Conservation (phyloP, 2,888 invertebrate species). For the Arrhopalites spinosus region DNA sequence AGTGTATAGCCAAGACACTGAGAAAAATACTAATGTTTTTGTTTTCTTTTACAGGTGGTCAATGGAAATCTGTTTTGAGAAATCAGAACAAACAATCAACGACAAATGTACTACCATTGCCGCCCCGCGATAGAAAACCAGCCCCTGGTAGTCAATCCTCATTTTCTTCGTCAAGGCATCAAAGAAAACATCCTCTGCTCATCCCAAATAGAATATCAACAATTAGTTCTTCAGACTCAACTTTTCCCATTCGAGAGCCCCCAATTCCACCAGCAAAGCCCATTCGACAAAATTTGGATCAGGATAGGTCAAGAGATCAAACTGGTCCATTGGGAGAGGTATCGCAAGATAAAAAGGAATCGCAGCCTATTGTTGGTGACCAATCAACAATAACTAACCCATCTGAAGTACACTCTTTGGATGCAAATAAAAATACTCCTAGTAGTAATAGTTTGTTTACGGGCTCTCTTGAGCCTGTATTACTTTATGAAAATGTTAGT, state of each 20-base stretch:
- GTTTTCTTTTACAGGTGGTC: too few relatives aligned
- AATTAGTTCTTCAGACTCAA: conserved; percentile 17
- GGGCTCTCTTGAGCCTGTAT: conserved; percentile 7
- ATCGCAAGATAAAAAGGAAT: neutral
- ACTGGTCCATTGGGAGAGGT: neutral
- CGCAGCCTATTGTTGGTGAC: too few relatives aligned
- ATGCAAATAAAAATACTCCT: neutral
- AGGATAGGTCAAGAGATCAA: neutral
- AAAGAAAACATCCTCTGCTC: conserved; percentile 79
- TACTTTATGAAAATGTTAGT: conserved; percentile 32
- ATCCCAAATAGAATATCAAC: conserved; percentile 65
- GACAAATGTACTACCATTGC: conserved; percentile 65
- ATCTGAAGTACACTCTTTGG: neutral
- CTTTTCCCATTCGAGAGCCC: conserved; percentile 35
- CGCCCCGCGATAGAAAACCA: conserved; percentile 70
- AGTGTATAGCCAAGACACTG: too few relatives aligned
- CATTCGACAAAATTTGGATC: conserved; percentile 22
- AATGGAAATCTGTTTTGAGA: too few relatives aligned
- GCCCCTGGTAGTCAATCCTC: neutral
- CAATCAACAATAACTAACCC: too few relatives aligned
- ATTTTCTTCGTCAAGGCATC: conserved; percentile 65
- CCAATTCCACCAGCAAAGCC: conserved; percentile 54
- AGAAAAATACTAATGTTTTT: too few relatives aligned
- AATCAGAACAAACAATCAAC: too few relatives aligned
- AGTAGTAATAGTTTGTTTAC: neutral